A percentile compares a stretch with the other conserved stretches of the same genome.
These are phyloP conservation scores for Leptosomus discolor DNA, from an alignment of 2,113 vertebrate genomes.

Conservation along the genomic window DNA sequence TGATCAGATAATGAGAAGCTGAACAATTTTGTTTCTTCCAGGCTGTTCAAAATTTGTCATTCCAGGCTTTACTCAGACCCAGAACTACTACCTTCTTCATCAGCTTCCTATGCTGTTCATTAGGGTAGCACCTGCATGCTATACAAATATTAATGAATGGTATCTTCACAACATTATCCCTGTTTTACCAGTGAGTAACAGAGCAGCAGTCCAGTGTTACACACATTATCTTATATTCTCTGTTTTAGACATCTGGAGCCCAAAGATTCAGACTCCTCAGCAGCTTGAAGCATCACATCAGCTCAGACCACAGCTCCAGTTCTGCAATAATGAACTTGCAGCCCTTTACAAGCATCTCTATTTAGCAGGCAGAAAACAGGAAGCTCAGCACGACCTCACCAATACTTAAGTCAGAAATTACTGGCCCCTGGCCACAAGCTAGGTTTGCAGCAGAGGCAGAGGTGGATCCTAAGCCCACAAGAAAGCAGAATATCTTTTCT, in stretches of 20 bases:
- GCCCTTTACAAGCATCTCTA: not conserved
- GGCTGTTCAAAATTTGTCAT: not conserved
- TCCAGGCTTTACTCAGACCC: not conserved
- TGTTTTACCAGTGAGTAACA: not conserved
- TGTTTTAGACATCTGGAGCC: not conserved
- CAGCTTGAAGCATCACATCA: not conserved
- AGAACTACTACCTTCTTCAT: not conserved
- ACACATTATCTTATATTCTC: not conserved
- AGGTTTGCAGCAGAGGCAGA: not conserved
- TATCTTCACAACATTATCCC: not conserved
- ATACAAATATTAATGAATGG: not conserved
- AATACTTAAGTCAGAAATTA: not conserved
- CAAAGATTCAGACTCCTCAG: not conserved
- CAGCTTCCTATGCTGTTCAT: not conserved
- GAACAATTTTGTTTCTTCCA: not conserved
- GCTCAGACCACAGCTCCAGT: not conserved
- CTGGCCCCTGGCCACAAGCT: not conserved
- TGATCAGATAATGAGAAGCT: not conserved
- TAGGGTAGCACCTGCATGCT: not conserved
- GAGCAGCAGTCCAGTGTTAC: not conserved
- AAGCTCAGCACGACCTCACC: not conserved
- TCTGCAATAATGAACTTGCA: not conserved
- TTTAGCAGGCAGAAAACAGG: not conserved
- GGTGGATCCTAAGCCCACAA: not conserved
- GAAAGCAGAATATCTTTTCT: not conserved